These are phyloP conservation scores for Epirrhoe tristata DNA, from an alignment of 2,888 invertebrate species.

Conservation along the genomic window DNA sequence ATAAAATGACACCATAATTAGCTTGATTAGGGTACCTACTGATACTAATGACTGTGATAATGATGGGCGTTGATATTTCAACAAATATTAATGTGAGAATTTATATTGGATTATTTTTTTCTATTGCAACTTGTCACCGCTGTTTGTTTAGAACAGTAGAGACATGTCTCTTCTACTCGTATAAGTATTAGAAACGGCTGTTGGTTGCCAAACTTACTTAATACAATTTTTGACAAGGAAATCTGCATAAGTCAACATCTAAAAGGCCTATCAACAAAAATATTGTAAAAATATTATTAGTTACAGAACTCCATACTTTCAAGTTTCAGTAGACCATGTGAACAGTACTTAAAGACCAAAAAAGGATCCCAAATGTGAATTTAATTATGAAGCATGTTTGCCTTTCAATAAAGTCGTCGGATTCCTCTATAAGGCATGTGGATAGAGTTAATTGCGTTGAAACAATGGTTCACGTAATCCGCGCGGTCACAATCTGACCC, in stretches of 20 bases:
- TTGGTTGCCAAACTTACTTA: too few species aligned
- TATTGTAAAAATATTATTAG: not conserved
- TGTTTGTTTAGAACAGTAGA: too few species aligned
- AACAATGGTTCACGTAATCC: constrained; percentile 62
- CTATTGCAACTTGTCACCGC: too few species aligned
- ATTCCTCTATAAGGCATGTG: constrained; percentile 55
- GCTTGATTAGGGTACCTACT: constrained; percentile 1
- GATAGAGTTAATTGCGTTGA: constrained; percentile 54
- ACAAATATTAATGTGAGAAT: not conserved
- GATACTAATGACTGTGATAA: not conserved
- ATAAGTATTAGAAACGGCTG: too few species aligned
- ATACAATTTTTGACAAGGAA: too few species aligned
- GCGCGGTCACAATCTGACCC: constrained; percentile 51
- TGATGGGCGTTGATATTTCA: not conserved
- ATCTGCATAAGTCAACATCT: too few species aligned
- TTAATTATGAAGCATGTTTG: constrained; percentile 42
- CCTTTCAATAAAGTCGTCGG: constrained; percentile 48
- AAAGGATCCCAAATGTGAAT: constrained; percentile 36
- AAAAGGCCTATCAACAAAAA: not conserved
- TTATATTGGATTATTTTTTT: too few species aligned
- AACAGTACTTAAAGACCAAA: constrained; percentile 23
- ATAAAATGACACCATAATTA: not conserved
- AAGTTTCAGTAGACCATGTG: constrained; percentile 19
- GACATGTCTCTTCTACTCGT: too few species aligned
- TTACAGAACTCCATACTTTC: not conserved